Evolutionary conservation across 2,888 invertebrate genomes (phyloP).

Genomic region (Eustalomyia histrio): DNA sequence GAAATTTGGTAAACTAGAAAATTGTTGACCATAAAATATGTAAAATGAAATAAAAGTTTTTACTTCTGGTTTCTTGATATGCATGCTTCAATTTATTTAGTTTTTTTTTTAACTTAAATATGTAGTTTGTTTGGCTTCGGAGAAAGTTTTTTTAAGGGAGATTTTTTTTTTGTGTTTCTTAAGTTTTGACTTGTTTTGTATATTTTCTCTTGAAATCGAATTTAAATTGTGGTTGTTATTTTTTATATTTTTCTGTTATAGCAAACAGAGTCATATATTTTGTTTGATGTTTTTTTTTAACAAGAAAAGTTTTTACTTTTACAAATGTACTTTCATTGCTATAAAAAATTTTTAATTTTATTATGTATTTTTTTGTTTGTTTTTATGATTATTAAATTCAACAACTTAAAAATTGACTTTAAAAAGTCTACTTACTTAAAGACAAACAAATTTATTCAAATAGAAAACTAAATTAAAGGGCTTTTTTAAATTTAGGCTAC

Average conservation of each 20-base stretch:
- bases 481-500: too few species aligned
- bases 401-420: too few species aligned
- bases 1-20: slow-evolving; percentile 28
- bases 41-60: slow-evolving; percentile 26
- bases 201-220: slow-evolving; percentile 71
- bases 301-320: slow-evolving; percentile 44
- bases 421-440: too few species aligned
- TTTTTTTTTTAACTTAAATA: background rate
- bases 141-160: slow-evolving; percentile 61
- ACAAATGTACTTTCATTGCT: too few species aligned
- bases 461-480: too few species aligned
- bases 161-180: background rate
- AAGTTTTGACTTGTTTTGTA: background rate
- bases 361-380: too few species aligned
- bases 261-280: too few species aligned
- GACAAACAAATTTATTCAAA: too few species aligned
- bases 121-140: background rate
- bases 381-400: too few species aligned
- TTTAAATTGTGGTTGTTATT: slow-evolving; percentile 69
- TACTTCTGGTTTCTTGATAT: background rate
- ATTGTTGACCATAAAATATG: slow-evolving; percentile 23
- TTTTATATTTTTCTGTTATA: background rate
- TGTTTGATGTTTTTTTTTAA: slow-evolving; percentile 12
- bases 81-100: slow-evolving; percentile 5
- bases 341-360: too few species aligned